Base-by-base conservation (phyloP, 2,888 invertebrate genomes). In the Colletes collaris region DNA sequence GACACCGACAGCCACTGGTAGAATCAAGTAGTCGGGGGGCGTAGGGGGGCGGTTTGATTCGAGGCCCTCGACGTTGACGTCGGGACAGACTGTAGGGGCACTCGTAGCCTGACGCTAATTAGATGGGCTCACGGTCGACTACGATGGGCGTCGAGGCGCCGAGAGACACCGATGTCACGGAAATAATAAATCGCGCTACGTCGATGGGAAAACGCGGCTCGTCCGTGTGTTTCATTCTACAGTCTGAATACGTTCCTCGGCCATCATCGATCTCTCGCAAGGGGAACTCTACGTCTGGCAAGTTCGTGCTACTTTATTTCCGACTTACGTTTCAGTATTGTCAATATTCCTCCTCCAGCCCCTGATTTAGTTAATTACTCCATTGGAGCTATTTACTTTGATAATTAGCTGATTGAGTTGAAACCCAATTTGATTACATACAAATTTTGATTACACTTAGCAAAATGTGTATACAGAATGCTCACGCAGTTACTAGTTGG, bases 101-200 rank as follows among this genome's bases (percentile, higher is more conserved):
- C 73, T 79, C 74, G 64, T 53, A 66, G 78, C 60, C 69, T 79
- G 86, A 85, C 82, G 81, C 83, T 87, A 87, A 87, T 87, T 87
- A 87, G 82, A 81, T 79, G 85, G 75, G 52, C 76, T 76, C 64
- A 83, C 79, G 81, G 80, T 62, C 74, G 86, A 76, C 79, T 75
- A 68, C 50, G 79, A 75, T 78, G 78, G 46, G 67, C 75, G 65
- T 74, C 71, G 83, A 67, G 62, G 68, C 72, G 79, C 60, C 59
- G 74, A 63, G 78, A 78, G 64, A 72, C 70, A 59, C 63, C 67
- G 70, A 68, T 75, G 52, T 78, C 79, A 68, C 53, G 72, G 75
- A 83, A 81, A 78, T 86, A 86, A 86, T 86, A 86, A 86, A 67
- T 82, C 65, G 16, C 50, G 44, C 49, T 6, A 4, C 58, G 13